Base-by-base conservation (phyloP, 35 echinoderm and acorn worm species). In the Anneissia japonica region DNA sequence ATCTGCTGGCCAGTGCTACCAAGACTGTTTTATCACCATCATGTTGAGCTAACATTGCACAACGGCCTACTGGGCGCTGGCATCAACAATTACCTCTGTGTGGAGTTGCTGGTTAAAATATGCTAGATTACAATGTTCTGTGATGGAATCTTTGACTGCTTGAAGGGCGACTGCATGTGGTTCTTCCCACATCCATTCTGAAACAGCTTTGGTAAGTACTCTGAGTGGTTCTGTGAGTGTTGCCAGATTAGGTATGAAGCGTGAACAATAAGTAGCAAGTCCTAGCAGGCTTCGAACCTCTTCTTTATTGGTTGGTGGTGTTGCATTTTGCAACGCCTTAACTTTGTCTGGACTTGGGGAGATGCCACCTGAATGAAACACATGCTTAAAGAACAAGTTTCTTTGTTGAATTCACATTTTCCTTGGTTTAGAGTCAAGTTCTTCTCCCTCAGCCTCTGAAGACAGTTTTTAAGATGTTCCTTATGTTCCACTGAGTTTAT, bases 351-450 rank as follows among this genome's bases (percentile, higher is more conserved):
- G 88, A 46, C 83, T 72, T 40, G 88, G 80, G 28, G 72, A 73
- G 1, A 83, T 55, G 34, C 36, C 6, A 11, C 38, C 64, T 35
- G 39, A 9, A 75, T 72, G 77, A 78, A 64, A 64, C 19, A 75
- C 77, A 29, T 90, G 88, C 0, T 88, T 88, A 84, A 94, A 94
- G 79, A 87, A 94, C 81, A 19, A 94, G 38, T 46, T 0, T 14
- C 4, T 32, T 80, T 74, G 28, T 80, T 79, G 72, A 94, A 86
- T 43, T 90, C 43, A 84, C 92, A 94, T 30, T 90, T 94, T 14
- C 36, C 76, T 82, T 37, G 81, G 41, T 94, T 84, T 0, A 94
- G 76, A 41, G 91, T 89, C 13, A 93, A 46, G 74, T 93, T 93
- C 36, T 72, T 82, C 14, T 93, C 90, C 7, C 90, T 31, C 12